These are phyloP conservation scores for Oophaga pumilio DNA, from an alignment of 2,113 vertebrate genomes.

Conservation along the genomic window DNA sequence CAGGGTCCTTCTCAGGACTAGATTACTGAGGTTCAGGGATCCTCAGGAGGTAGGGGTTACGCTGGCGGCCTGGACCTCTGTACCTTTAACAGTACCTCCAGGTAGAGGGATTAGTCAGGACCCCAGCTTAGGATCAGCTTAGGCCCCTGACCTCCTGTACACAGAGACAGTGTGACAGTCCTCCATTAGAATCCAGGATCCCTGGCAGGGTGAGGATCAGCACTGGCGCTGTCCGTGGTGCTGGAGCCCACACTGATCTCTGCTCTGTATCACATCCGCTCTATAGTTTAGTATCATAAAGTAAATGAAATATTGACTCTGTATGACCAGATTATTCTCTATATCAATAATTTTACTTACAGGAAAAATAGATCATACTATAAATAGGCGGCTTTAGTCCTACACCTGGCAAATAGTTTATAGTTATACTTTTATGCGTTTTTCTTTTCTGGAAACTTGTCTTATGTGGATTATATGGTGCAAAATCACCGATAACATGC, in stretches of 20 bases:
- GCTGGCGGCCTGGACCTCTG: no score
- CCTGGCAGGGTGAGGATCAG: background rate
- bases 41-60: no score
- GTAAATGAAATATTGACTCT: background rate
- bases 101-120: no score
- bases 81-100: no score
- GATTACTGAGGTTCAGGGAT: no score
- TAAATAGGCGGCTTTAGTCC: background rate
- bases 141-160: no score
- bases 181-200: background rate
- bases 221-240: constrained; percentile 44
- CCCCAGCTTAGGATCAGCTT: no score
- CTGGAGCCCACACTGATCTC: background rate
- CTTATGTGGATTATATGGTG: no score
- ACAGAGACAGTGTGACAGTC: no score
- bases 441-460: background rate
- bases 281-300: background rate
- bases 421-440: background rate
- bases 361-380: background rate
- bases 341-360: background rate
- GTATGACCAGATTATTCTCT: background rate
- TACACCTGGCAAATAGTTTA: background rate
- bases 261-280: background rate
- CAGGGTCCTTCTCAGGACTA: no score
- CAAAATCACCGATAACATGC: no score